These are phyloP conservation scores for Polydrusus pterygomalis DNA, from an alignment of 2,888 invertebrate genomes.

Conservation along the genomic window DNA sequence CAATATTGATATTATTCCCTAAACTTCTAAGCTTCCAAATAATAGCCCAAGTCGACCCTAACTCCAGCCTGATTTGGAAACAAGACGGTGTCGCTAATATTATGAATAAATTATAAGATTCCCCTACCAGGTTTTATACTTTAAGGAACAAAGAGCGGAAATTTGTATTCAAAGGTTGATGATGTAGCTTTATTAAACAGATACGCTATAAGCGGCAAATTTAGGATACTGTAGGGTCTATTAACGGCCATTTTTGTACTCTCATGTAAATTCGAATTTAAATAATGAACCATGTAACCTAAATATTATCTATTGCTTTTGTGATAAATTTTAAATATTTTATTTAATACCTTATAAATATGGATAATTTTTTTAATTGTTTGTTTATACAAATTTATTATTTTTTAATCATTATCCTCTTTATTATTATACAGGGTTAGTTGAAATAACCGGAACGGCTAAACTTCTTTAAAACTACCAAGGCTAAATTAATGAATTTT, in stretches of 20 bases:
- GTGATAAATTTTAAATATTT: neutral
- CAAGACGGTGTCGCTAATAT: conserved; percentile 52
- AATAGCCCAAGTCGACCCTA: conserved; percentile 26
- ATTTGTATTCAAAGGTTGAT: conserved; percentile 55
- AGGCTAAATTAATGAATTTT: too few species aligned
- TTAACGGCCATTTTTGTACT: conserved; percentile 50
- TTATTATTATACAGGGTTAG: too few species aligned
- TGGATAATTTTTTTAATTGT: too few species aligned
- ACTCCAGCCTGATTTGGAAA: conserved; percentile 44
- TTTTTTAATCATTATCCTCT: too few species aligned
- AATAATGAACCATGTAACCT: conserved; percentile 43
- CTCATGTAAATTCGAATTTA: conserved; percentile 48
- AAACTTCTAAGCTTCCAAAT: conserved; percentile 22
- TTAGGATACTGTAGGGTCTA: conserved; percentile 48
- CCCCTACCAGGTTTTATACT: conserved; percentile 50
- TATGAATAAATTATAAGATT: conserved; percentile 53
- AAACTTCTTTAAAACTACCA: too few species aligned
- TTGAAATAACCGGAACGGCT: too few species aligned
- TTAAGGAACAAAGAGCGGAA: conserved; percentile 51
- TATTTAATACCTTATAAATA: too few species aligned
- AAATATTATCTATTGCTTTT: conserved; percentile 20
- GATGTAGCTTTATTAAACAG: conserved; percentile 54
- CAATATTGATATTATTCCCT: conserved; percentile 19
- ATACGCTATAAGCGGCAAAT: conserved; percentile 52
- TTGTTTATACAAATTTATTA: too few species aligned